Evolutionary conservation across 1,140 invertebrate genomes (phyloP), one percentile per base, ranked within the genome.

Genomic region (Goniozus legneri): DNA sequence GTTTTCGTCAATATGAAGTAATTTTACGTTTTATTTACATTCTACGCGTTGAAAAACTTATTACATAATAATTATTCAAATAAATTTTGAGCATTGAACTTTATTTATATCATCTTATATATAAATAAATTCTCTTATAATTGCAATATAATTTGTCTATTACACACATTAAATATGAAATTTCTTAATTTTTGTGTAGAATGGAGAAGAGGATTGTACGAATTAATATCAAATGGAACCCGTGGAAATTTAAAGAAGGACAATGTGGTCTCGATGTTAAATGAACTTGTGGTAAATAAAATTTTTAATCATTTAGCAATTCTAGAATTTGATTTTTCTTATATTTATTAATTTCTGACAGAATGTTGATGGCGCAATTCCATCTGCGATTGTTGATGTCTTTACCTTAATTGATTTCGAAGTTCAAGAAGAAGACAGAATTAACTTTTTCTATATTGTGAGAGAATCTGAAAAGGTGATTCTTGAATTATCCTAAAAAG

Each of bases 361-460:
- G 85, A 77, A 76, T 50, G 73, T 88, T 21, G 87, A 92, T 75
- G 77, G 79, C 35, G 87, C 89, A 60, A 80, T 91, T 64, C 82
- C 86, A 36, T 85, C 88, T 13, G 79, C 89, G 27, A 80, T 91
- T 47, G 77, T 90, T 45, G 90, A 92, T 71, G 80, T 91, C 39
- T 80, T 91, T 39, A 88, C 85, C 62, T 78, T 89, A 36, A 77
- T 88, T 41, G 91, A 94, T 77, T 84, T 84, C 30, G 88, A 92
- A 76, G 85, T 85, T 18, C 73, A 78, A 44, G 67, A 82, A 56
- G 81, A 86, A 20, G 83, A 89, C 58, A 78, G 87, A 45, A 76
- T 82, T 62, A 84, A 84, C 65, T 91, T 91, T 75, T 84, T 85
- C 62, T 82, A 81, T 60, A 80, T 93, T 55, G 82, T 92, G 3